Evolutionary conservation across 2,888 invertebrate species (phyloP).

Genomic region (Heliconius ethilla): DNA sequence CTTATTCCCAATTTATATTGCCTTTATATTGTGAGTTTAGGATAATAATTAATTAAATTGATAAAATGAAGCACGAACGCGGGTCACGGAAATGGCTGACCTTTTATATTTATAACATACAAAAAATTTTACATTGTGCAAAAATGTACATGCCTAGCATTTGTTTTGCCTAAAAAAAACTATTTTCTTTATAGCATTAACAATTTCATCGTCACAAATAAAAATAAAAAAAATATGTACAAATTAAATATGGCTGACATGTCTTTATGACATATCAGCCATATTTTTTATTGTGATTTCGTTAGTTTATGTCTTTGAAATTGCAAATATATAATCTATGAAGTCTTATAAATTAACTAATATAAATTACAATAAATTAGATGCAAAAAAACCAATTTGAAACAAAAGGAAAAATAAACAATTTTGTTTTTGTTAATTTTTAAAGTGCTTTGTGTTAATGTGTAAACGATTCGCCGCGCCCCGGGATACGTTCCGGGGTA

Average conservation of each 20-base stretch:
- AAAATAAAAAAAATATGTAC: background rate
- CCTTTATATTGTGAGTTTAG: conserved; percentile 15
- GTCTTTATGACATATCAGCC: no score
- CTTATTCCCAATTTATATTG: background rate
- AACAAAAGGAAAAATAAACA: background rate
- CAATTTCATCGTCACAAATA: background rate
- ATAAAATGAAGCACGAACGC: conserved; percentile 2
- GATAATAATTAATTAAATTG: conserved; percentile 24
- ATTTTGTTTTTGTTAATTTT: conserved; percentile 12
- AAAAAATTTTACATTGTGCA: background rate
- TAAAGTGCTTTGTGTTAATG: conserved; percentile 15
- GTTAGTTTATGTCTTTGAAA: background rate
- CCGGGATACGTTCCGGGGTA: conserved; percentile 36
- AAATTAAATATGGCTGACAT: background rate
- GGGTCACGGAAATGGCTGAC: background rate
- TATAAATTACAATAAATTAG: background rate
- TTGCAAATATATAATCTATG: background rate
- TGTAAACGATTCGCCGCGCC: conserved; percentile 22
- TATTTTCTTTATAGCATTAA: background rate
- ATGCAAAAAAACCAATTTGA: background rate
- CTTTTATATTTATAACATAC: conserved; percentile 4
- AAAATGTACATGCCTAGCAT: background rate
- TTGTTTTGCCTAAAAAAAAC: background rate
- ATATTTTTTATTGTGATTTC: no score
- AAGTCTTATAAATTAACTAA: no score